Evolutionary conservation across 64 coral and sea anemone species (phyloP).

Genomic region (Pocillopora verrucosa): DNA sequence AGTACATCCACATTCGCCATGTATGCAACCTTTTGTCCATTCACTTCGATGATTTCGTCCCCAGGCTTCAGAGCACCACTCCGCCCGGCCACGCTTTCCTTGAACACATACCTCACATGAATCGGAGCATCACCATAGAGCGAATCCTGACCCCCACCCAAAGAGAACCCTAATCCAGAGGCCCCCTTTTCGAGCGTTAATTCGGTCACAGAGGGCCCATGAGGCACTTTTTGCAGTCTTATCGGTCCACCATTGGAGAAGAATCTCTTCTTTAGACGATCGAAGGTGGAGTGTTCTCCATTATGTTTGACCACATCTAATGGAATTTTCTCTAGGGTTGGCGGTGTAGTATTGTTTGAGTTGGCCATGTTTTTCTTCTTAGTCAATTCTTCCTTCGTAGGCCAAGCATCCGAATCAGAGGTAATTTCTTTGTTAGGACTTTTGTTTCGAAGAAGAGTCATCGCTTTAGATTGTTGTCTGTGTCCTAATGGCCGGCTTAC

Average conservation of each 20-base stretch:
- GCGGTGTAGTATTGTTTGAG: slow-evolving; percentile 15
- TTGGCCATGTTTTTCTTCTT: slow-evolving; percentile 67
- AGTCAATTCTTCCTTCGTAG: slow-evolving; percentile 59
- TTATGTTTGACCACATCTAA: slow-evolving; percentile 46
- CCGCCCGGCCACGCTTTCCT: slow-evolving; percentile 68
- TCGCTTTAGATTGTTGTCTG: background rate
- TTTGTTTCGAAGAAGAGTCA: slow-evolving; percentile 36
- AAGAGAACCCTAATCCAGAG: slow-evolving; percentile 89
- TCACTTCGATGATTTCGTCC: slow-evolving; percentile 94
- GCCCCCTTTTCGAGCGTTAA: slow-evolving; percentile 74
- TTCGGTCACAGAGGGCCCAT: slow-evolving; percentile 58
- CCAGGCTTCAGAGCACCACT: slow-evolving; percentile 66
- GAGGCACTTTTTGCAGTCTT: slow-evolving; percentile 51
- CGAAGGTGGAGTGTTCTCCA: slow-evolving; percentile 47
- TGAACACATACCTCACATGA: slow-evolving; percentile 86
- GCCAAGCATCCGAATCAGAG: slow-evolving; percentile 72
- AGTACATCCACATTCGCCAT: slow-evolving; percentile 90
- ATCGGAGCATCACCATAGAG: slow-evolving; percentile 94
- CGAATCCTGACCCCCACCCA: slow-evolving; percentile 89
- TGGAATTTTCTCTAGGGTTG: slow-evolving; percentile 60
- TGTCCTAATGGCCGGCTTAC: slow-evolving; percentile 56
- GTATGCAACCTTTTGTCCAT: slow-evolving; percentile 73
- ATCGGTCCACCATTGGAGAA: slow-evolving; percentile 75
- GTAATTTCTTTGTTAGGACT: background rate
- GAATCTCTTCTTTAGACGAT: slow-evolving; percentile 79